A percentile compares a stretch with the other conserved stretches of the same genome.
phyloP scores from a whole-genome alignment of 2,888 invertebrate genomes.

The Phlogophora meticulosa region DNA sequence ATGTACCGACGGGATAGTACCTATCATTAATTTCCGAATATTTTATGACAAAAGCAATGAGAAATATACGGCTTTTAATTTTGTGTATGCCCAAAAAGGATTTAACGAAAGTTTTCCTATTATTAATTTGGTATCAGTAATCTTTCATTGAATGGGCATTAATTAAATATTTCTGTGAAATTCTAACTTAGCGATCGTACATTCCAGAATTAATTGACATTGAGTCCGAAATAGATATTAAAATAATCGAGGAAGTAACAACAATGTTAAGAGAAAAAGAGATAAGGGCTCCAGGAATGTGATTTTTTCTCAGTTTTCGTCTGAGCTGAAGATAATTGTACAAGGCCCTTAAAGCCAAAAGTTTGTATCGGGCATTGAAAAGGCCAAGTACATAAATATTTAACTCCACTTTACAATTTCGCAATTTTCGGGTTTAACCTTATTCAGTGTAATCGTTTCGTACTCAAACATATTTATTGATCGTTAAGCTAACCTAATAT shows the following conservation, averaged over 20 bases:
- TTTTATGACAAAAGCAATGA: background rate
- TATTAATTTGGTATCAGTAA: conserved; percentile 21
- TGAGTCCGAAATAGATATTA: background rate
- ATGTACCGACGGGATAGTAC: no score
- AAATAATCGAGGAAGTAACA: background rate
- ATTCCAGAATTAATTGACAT: conserved; percentile 13
- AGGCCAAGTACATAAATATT: conserved; percentile 26
- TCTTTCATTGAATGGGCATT: conserved; percentile 27
- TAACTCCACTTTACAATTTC: conserved; percentile 23
- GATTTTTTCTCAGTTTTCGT: background rate
- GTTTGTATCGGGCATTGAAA: conserved; percentile 38
- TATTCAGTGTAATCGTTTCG: conserved; percentile 34
- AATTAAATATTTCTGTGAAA: conserved; percentile 15
- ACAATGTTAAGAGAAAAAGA: background rate
- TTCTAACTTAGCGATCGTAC: conserved; percentile 3
- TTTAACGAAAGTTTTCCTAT: conserved; percentile 1
- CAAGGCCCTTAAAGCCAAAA: conserved; percentile 12
- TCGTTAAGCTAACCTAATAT: conserved; percentile 63
- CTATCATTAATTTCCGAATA: background rate
- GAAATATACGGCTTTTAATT: background rate
- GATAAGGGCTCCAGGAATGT: background rate
- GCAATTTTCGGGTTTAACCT: conserved; percentile 36
- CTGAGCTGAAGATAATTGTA: background rate
- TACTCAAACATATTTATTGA: conserved; percentile 54
- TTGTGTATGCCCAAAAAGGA: background rate